Base-by-base conservation (phyloP, 2,797 vertebrate genomes). In the Margarornis squamiger region DNA sequence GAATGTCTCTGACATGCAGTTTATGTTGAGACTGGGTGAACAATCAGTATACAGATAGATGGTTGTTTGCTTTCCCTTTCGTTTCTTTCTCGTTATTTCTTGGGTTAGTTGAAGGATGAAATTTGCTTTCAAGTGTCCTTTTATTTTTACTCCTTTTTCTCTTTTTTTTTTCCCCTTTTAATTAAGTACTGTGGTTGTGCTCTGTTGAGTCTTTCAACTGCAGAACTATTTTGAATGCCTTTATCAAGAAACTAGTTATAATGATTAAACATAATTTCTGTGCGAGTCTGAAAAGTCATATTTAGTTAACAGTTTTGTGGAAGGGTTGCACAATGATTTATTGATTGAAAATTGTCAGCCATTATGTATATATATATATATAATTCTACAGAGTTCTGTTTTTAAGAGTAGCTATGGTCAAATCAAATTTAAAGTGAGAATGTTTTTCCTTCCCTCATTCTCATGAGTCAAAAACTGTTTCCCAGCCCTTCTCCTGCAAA, bases 81-180 rank as follows among this genome's bases (percentile, higher is more conserved):
- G 29, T 72, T 86, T 95, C n/a, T 81, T 81, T 76, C 68, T 87
- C 11, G 12, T 75, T 79, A 55, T 88, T 84, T 88, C 54, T 71
- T 75, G 49, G 15, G 46, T 74, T 93, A 70, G 36, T 41, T 86
- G 70, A 86, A 63, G 54, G 41, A 66, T 90, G 32, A 86, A 86
- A 66, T 80, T 91, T 65, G 23, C 63, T 96, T 93, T 93, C 38
- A 84, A 88, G 39, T 45, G 45, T 66, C n/a, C 30, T 68, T 85
- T 38, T 72, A 15, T 88, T 95, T 87, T 83, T 55, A 20, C 7
- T 61, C 14, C 6, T 63, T 89, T 91, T 80, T 32, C 0, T 36
- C 54, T 54, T 46, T 32, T 67, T 62, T 4, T 8, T 5, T 8
- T 7, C 6, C 4, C 16, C 22, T 66, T 93, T 83, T 90, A 74